phyloP scores from a whole-genome alignment of 2,113 vertebrate species.

The Cygnus atratus region DNA sequence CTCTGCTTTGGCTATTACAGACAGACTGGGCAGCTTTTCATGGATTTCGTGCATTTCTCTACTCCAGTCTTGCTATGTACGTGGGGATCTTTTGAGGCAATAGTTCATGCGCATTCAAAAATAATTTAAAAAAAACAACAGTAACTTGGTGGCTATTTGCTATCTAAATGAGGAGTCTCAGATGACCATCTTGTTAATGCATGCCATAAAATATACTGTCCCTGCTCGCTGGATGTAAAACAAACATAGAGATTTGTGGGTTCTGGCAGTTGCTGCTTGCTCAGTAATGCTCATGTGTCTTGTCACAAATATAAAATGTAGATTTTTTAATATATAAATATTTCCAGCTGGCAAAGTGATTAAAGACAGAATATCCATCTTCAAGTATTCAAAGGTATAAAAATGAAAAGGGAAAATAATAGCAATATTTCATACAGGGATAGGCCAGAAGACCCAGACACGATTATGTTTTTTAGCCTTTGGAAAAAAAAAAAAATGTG shows the following conservation, averaged over 20 bases:
- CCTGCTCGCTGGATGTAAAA: background rate
- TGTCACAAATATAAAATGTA: conserved; percentile 46
- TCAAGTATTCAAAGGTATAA: background rate
- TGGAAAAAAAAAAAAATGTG: background rate
- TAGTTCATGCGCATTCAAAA: background rate
- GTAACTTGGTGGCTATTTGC: background rate
- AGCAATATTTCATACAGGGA: background rate
- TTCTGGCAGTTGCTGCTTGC: conserved; percentile 16
- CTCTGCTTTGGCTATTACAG: background rate
- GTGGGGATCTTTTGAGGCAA: background rate
- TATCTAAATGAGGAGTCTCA: background rate
- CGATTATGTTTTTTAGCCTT: background rate
- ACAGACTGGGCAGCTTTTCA: background rate
- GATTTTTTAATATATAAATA: conserved; percentile 15
- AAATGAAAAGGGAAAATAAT: conserved; percentile 33
- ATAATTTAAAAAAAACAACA: background rate
- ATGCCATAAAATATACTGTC: background rate
- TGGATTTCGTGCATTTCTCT: background rate
- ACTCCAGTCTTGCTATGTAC: background rate
- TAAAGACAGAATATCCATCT: conserved; percentile 19
- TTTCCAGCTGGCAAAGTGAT: conserved; percentile 38
- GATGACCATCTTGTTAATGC: background rate
- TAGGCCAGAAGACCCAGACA: background rate
- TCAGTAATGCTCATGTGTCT: background rate
- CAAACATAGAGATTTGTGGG: conserved; percentile 38